Conservation (phyloP, 2,113 vertebrate genomes). For the Engystomops pustulosus region DNA sequence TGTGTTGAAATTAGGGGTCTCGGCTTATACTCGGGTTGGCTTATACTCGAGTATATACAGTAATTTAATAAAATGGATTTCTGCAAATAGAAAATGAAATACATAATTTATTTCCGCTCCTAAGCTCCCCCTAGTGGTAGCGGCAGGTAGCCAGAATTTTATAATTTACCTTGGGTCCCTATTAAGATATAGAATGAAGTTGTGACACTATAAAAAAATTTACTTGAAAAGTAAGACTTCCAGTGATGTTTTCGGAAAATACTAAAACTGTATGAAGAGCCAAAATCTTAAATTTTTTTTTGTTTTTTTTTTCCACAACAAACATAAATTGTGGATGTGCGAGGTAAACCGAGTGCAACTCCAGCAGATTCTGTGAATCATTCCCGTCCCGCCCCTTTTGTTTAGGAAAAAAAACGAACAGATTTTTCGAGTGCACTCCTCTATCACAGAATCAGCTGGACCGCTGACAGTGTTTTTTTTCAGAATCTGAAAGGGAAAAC, state of each 20-base stretch:
- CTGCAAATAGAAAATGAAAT: too few species aligned
- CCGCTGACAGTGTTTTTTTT: conserved; percentile 65
- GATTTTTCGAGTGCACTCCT: conserved; percentile 69
- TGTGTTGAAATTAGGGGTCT: too few species aligned
- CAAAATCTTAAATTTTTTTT: too few species aligned
- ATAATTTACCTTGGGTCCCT: too few species aligned
- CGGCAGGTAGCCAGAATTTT: too few species aligned
- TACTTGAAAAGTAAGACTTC: too few species aligned
- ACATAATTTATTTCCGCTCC: too few species aligned
- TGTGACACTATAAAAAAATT: too few species aligned
- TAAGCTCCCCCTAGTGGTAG: not conserved
- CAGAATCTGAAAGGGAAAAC: conserved; percentile 68
- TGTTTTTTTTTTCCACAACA: not conserved
- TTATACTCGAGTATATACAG: too few species aligned
- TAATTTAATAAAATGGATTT: too few species aligned
- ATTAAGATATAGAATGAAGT: too few species aligned
- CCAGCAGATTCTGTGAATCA: conserved; percentile 64
- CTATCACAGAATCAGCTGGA: conserved; percentile 72
- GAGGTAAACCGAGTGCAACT: not conserved
- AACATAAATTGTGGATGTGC: not conserved
- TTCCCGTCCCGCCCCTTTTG: conserved; percentile 66
- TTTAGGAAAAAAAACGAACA: conserved; percentile 69
- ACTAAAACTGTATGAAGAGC: not conserved
- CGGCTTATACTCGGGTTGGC: too few species aligned
- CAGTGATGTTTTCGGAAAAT: not conserved